These are phyloP conservation scores for Fundulus diaphanus DNA, from an alignment of 2,797 vertebrate species.

Conservation along the genomic window DNA sequence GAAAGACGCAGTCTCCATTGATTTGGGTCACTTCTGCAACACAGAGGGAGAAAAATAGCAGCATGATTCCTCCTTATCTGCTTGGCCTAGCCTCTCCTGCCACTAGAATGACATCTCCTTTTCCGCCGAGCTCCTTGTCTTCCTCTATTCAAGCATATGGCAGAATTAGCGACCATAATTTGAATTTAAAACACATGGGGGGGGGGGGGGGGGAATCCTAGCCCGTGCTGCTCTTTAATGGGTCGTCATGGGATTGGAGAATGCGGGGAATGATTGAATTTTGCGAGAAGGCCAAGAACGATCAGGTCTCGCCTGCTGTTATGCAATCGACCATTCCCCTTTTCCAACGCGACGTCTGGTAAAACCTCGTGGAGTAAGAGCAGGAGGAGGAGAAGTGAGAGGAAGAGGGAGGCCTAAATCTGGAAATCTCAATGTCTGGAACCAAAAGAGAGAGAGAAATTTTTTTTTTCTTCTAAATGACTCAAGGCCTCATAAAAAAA, in stretches of 20 bases:
- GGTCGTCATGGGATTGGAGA: conserved; percentile 76
- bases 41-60: conserved; percentile 11
- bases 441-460: conserved; percentile 63
- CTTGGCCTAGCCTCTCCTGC: conserved; percentile 22
- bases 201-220: conserved; percentile 80
- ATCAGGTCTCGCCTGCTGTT: conserved; percentile 79
- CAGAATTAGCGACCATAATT: conserved; percentile 77
- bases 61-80: conserved; percentile 27
- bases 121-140: conserved; percentile 53
- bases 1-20: conserved; percentile 4
- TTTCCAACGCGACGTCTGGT: conserved; percentile 77
- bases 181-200: conserved; percentile 81
- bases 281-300: conserved; percentile 77
- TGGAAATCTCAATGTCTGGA: conserved; percentile 76
- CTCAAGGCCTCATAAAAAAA: conserved; percentile 70
- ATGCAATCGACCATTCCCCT: conserved; percentile 80
- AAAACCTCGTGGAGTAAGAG: conserved; percentile 54
- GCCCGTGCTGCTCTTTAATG: conserved; percentile 75
- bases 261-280: conserved; percentile 82
- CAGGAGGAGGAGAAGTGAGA: conserved; percentile 8
- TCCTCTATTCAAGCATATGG: conserved; percentile 61
- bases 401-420: conserved; percentile 23
- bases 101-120: conserved; percentile 50
- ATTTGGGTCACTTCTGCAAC: conserved; percentile 7
- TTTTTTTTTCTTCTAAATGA: conserved; percentile 64